These are phyloP conservation scores for Helleia helle DNA, from an alignment of 2,888 invertebrate species.

Conservation along the genomic window DNA sequence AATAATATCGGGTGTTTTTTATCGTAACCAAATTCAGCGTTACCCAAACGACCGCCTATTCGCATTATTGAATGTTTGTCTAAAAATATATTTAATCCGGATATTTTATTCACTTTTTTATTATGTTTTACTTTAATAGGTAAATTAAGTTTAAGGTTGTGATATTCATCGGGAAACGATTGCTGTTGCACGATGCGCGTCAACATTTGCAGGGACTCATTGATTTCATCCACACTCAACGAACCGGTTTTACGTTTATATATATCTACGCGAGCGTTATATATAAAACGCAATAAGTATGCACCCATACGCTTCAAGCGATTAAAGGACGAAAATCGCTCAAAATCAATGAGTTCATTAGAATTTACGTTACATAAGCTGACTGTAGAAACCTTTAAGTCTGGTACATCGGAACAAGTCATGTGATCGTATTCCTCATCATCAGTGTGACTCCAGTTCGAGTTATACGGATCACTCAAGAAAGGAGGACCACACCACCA, in stretches of 20 bases:
- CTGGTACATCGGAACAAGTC: too few species aligned
- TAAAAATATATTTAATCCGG: slow-evolving; percentile 11
- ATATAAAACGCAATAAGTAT: too few species aligned
- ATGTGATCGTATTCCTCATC: too few species aligned
- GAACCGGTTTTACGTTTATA: slow-evolving; percentile 2
- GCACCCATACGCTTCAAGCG: too few species aligned
- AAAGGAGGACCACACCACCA: too few species aligned
- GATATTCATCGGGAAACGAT: slow-evolving; percentile 9
- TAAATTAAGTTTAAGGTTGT: background rate
- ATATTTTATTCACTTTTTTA: slow-evolving; percentile 6
- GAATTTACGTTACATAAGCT: too few species aligned
- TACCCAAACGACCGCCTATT: slow-evolving; percentile 13
- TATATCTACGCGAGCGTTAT: slow-evolving; percentile 10
- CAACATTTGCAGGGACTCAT: background rate
- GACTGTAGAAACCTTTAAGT: too few species aligned
- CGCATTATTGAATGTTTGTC: slow-evolving; percentile 12
- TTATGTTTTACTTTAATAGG: slow-evolving; percentile 2
- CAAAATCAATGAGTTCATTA: too few species aligned
- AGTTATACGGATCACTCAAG: too few species aligned
- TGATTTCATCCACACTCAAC: slow-evolving; percentile 13
- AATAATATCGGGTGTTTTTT: slow-evolving; percentile 22
- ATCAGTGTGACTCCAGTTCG: too few species aligned
- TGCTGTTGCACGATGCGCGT: too few species aligned
- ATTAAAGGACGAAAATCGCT: too few species aligned
- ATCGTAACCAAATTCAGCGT: slow-evolving; percentile 15